Evolutionary conservation across 2,888 invertebrate species (phyloP).

Genomic region (Charanyca ferruginea): DNA sequence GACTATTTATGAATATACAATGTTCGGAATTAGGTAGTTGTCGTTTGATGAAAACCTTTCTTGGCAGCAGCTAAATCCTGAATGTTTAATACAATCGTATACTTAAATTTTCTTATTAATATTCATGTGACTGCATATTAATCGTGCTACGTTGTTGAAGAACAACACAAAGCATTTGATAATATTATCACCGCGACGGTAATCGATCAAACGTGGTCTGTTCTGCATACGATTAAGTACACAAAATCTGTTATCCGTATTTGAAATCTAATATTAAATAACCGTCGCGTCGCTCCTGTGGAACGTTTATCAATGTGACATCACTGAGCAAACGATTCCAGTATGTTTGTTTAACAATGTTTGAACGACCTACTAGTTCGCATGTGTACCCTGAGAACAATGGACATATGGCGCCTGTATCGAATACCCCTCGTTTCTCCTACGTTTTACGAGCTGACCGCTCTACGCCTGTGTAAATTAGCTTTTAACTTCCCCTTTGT

Average conservation of each 20-base stretch:
- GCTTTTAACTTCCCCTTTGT: slow-evolving; percentile 48
- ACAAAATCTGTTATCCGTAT: slow-evolving; percentile 48
- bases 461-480: slow-evolving; percentile 55
- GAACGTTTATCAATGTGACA: slow-evolving; percentile 64
- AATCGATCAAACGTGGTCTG: slow-evolving; percentile 34
- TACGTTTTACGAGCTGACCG: slow-evolving; percentile 59
- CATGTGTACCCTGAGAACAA: slow-evolving; percentile 74
- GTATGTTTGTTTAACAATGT: slow-evolving; percentile 74
- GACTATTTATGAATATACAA: background rate
- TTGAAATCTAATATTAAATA: slow-evolving; percentile 57
- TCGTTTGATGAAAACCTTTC: background rate
- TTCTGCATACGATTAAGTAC: slow-evolving; percentile 12
- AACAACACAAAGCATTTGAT: slow-evolving; percentile 1
- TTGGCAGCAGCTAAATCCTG: background rate
- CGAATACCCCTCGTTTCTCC: slow-evolving; percentile 63
- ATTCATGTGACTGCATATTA: slow-evolving; percentile 2
- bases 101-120: background rate
- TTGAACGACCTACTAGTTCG: slow-evolving; percentile 77
- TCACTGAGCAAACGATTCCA: slow-evolving; percentile 71
- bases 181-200: slow-evolving; percentile 12
- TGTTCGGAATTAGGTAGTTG: background rate
- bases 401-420: slow-evolving; percentile 66
- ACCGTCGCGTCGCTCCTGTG: slow-evolving; percentile 35
- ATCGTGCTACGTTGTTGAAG: background rate
- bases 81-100: background rate